These are phyloP conservation scores for Gymnoscelis rufifasciata DNA, from an alignment of 2,888 invertebrate species.

Conservation along the genomic window DNA sequence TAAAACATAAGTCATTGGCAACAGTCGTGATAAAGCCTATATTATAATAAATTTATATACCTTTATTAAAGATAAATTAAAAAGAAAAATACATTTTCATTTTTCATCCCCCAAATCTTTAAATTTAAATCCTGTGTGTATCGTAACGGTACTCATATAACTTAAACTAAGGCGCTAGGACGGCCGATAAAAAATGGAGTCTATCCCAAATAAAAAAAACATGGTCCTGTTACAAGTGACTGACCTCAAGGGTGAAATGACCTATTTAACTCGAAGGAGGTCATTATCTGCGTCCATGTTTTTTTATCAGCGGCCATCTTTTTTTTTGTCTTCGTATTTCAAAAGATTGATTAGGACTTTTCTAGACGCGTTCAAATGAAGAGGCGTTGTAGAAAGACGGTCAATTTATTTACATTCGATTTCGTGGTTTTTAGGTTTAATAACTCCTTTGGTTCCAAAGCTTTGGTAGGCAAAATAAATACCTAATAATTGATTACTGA, in stretches of 20 bases:
- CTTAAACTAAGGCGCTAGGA: conserved; percentile 64
- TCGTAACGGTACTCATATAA: conserved; percentile 70
- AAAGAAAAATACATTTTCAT: not conserved
- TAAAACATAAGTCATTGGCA: too few relatives aligned
- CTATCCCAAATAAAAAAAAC: conserved; percentile 59
- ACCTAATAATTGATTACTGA: too few relatives aligned
- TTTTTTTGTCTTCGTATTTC: conserved; percentile 26
- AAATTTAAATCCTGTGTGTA: conserved; percentile 34
- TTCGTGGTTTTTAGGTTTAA: not conserved
- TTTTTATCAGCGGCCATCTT: conserved; percentile 25
- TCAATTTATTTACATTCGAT: not conserved
- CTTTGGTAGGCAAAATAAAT: too few relatives aligned
- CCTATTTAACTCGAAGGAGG: conserved; percentile 71
- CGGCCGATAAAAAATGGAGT: conserved; percentile 70
- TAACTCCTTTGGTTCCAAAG: too few relatives aligned
- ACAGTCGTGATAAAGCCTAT: too few relatives aligned
- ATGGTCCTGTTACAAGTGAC: conserved; percentile 72
- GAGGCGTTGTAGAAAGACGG: conserved; percentile 11
- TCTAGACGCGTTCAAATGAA: conserved; percentile 15
- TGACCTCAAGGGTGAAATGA: conserved; percentile 73
- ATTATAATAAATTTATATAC: too few relatives aligned
- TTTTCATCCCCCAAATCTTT: conserved; percentile 34
- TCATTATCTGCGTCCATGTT: conserved; percentile 50
- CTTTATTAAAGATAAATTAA: too few relatives aligned
- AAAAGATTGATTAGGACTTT: conserved; percentile 30